These are phyloP conservation scores for Gambusia yucatana DNA, from an alignment of 2,797 vertebrate species.

Conservation along the genomic window DNA sequence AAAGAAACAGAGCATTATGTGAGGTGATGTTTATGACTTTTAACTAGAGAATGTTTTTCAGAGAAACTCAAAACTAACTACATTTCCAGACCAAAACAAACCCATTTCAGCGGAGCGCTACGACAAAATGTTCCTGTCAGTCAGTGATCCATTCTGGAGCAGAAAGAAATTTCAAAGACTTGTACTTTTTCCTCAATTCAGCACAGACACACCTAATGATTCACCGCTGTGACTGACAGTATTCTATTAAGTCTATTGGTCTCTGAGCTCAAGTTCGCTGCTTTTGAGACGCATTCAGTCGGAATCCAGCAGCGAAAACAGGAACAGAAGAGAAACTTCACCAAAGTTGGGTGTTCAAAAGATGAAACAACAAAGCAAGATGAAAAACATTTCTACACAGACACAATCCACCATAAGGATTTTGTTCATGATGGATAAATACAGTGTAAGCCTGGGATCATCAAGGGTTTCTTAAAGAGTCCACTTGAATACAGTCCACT, in stretches of 20 bases:
- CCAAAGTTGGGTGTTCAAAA: not conserved
- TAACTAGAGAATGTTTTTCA: conserved; percentile 19
- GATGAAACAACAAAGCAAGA: not conserved
- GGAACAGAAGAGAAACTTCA: conserved; percentile 14
- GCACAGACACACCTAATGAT: conserved; percentile 38
- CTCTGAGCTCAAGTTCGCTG: conserved; percentile 2
- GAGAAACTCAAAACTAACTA: conserved; percentile 7
- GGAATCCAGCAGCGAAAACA: conserved; percentile 27
- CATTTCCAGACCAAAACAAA: conserved; percentile 11
- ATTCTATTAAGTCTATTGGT: conserved; percentile 18
- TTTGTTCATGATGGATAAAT: not conserved
- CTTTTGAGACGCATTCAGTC: conserved; percentile 25
- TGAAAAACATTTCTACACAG: not conserved
- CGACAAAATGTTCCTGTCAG: conserved; percentile 1
- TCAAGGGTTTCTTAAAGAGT: not conserved
- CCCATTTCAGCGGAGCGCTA: not conserved
- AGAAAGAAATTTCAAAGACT: conserved; percentile 34
- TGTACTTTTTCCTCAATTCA: conserved; percentile 6
- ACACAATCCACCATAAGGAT: not conserved
- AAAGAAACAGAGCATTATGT: not conserved
- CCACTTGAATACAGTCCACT: not conserved
- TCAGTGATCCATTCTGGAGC: conserved; percentile 13
- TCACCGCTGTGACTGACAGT: conserved; percentile 43
- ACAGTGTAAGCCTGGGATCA: not conserved
- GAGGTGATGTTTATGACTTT: not conserved